Evolutionary conservation across 2,113 vertebrate genomes (phyloP).

Genomic region (Brienomyrus longianalis): DNA sequence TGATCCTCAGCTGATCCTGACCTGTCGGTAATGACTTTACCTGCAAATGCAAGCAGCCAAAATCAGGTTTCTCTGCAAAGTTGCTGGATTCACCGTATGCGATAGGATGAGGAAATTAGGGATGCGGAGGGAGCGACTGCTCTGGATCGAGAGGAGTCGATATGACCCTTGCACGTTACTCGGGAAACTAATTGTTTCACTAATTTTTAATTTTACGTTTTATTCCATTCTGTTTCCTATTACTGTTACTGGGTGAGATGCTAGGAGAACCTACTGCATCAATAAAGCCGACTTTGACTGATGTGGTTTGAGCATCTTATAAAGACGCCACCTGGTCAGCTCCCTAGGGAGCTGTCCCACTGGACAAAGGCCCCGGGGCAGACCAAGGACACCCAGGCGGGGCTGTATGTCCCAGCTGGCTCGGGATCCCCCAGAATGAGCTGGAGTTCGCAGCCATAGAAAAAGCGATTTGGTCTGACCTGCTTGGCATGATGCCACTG

Average conservation of each 20-base stretch:
- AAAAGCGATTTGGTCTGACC: background rate
- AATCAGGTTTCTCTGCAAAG: background rate
- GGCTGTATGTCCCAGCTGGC: background rate
- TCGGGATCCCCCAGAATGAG: background rate
- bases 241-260: background rate
- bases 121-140: background rate
- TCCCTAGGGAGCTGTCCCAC: background rate
- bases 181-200: background rate
- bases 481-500: background rate
- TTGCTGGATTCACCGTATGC: background rate
- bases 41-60: background rate
- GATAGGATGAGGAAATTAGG: background rate
- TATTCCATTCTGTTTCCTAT: background rate
- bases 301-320: background rate
- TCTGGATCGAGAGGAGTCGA: background rate
- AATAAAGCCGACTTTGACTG: background rate
- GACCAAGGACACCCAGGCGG: background rate
- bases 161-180: background rate
- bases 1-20: background rate
- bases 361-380: background rate
- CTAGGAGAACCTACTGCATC: background rate
- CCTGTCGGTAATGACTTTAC: background rate
- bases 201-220: background rate
- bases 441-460: background rate
- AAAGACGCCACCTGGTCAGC: background rate